Base-by-base conservation (phyloP, 2,797 vertebrate genomes). In the Allobates femoralis region DNA sequence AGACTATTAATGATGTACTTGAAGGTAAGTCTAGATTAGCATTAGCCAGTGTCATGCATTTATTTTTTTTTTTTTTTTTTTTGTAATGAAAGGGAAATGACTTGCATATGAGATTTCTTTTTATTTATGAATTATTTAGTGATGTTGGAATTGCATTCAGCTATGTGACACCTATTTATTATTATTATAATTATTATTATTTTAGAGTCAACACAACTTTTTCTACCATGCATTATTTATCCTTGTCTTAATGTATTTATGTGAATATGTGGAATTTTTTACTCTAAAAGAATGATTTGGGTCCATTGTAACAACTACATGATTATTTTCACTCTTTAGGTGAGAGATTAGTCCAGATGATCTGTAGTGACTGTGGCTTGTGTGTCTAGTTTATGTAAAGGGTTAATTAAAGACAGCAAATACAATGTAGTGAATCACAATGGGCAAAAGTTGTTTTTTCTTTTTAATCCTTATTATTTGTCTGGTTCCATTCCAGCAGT, bases 151-250 rank as follows among this genome's bases (percentile, higher is more conserved):
- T 95, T 94, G 91, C 93, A 93, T 96, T 92, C 97, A 96, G 95
- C 94, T 95, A 92, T 93, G 96, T 90, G 93, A 95, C 92, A 94
- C 90, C 94, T 99, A 99, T 99, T 99, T 98, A 99, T 98, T 99
- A 64, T 95, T 98, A 99, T 98, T 99, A 64, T 95, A 98, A 99
- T 98, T 99, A 10, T 95, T 96, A 96, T 99, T 98, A 97, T 98
- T 99, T 95, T 96, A 96, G 96, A 92, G 16, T 69, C 94, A 91
- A 94, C 89, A 93, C 91, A 81, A 73, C 64, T 58, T 71, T 58
- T 71, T 67, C 11, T 97, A 97, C 96, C 95, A 96, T 94, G 96
- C 95, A 97, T 98, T 98, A 98, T 99, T 99, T 99, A 99, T 99
- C 97, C 94, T 97, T 80, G 93, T 94, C 94, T 97, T 95, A 95